Conservation (phyloP, 2,888 invertebrate genomes). For the Scaptomyza parva region DNA sequence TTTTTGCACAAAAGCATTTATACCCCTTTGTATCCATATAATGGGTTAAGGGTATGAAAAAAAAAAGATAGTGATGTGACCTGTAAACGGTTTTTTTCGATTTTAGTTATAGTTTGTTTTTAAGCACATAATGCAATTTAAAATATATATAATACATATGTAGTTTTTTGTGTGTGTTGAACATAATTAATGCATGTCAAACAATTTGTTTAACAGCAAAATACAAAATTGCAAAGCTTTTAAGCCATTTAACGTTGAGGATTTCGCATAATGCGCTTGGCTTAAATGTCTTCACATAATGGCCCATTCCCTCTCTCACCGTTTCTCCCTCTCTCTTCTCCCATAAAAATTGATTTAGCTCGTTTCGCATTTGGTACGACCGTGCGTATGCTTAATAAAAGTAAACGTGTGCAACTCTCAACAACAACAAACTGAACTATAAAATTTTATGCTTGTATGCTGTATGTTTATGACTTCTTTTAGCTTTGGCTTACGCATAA, state of each 20-base stretch:
- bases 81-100: neutral
- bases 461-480: slow-evolving; percentile 11
- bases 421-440: slow-evolving; percentile 56
- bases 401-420: slow-evolving; percentile 2
- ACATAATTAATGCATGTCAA: slow-evolving; percentile 31
- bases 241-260: slow-evolving; percentile 3
- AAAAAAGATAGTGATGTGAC: slow-evolving; percentile 10
- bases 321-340: too few relatives aligned
- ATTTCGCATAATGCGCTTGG: slow-evolving; percentile 9
- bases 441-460: slow-evolving; percentile 61
- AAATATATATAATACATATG: neutral
- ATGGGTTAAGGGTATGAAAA: too few relatives aligned
- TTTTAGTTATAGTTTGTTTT: neutral
- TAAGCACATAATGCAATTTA: slow-evolving; percentile 4
- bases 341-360: slow-evolving; percentile 73
- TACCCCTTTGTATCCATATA: too few relatives aligned
- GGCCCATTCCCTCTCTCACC: neutral
- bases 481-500: slow-evolving; percentile 62
- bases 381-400: slow-evolving; percentile 72
- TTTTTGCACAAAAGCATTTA: too few relatives aligned
- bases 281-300: slow-evolving; percentile 31
- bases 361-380: slow-evolving; percentile 35
- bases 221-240: neutral
- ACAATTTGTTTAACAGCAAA: slow-evolving; percentile 26
- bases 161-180: neutral